A percentile compares a stretch with the other conserved stretches of the same genome.
phyloP scores from a whole-genome alignment of 2,113 vertebrate species.

The Crotalus helleri region DNA sequence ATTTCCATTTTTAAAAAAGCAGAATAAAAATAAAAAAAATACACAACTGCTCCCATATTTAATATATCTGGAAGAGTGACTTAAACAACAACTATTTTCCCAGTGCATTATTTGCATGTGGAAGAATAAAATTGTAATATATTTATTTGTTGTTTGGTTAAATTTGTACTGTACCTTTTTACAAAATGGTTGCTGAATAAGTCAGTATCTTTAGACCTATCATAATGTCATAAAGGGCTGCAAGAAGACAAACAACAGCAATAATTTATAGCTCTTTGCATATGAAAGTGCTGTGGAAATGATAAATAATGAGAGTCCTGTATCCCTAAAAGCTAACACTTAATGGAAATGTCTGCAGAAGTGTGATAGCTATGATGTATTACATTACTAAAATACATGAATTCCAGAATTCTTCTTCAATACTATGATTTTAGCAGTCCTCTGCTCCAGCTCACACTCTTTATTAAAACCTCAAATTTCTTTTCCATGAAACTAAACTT shows the following conservation, averaged over 20 bases:
- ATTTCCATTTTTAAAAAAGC: background rate
- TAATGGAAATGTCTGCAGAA: conserved; percentile 1
- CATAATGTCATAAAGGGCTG: background rate
- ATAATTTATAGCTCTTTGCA: background rate
- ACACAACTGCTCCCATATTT: background rate
- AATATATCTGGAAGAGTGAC: background rate
- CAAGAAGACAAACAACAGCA: background rate
- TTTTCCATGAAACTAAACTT: background rate
- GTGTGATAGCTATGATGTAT: conserved; percentile 1
- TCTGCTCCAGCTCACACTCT: background rate
- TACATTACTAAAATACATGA: background rate
- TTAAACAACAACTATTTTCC: background rate
- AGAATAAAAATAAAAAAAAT: background rate
- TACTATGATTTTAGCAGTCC: background rate
- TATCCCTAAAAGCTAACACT: conserved; percentile 7
- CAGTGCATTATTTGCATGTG: background rate
- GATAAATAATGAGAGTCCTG: conserved; percentile 9
- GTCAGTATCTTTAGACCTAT: background rate
- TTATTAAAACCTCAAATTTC: background rate
- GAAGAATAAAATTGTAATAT: background rate
- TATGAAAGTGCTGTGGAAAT: background rate
- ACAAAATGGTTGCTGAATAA: background rate
- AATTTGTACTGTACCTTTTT: background rate
- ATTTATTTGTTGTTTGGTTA: background rate
- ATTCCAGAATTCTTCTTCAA: background rate